Evolutionary conservation across 2,888 invertebrate species (phyloP), one percentile per base, ranked within the genome.

Genomic region (Autographa gamma): DNA sequence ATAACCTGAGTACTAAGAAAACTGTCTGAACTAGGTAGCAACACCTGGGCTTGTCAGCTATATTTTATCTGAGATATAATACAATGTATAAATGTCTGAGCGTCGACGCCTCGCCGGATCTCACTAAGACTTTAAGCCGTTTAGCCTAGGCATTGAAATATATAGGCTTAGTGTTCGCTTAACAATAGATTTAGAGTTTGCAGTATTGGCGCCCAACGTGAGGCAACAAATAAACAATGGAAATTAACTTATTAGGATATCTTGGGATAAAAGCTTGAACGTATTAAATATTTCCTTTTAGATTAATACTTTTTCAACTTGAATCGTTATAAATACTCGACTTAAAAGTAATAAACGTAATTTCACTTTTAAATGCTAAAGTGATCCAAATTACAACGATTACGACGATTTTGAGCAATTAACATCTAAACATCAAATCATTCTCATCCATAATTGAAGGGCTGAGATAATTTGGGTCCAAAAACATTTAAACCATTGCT

Each of bases 101-200:
- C 70, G 78, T 62, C 69, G 52, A 18, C 31, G 59, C 54, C 25
- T 56, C 54, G 70, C 31, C 52, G 67, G 64, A 56, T 67, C 60
- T 41, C 48, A 77, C 72, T 83, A 80, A 86, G 76, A 77, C 73
- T 72, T 71, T 87, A 88, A 87, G 80, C 87, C 81, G 76, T 81
- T 88, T 84, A 86, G 80, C 76, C 73, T 69, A 76, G 82, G 78
- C 86, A 83, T 84, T 83, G 85, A 86, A 86, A 78, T 81, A 79
- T 82, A 76, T 65, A 63, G 69, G 79, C 71, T 73, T 73, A 81
- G 48, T 16, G n/a, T 48, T n/a, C 5, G 68, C 73, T 61, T 66
- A 64, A 62, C 34, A 63, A 74, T 66, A 68, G 72, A 82, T 81
- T 76, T 34, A 59, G 61, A 77, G 76, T 69, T 69, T 77, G 70